These are phyloP conservation scores for Lithophane ornitopus DNA, from an alignment of 2,888 invertebrate genomes.

Conservation along the genomic window DNA sequence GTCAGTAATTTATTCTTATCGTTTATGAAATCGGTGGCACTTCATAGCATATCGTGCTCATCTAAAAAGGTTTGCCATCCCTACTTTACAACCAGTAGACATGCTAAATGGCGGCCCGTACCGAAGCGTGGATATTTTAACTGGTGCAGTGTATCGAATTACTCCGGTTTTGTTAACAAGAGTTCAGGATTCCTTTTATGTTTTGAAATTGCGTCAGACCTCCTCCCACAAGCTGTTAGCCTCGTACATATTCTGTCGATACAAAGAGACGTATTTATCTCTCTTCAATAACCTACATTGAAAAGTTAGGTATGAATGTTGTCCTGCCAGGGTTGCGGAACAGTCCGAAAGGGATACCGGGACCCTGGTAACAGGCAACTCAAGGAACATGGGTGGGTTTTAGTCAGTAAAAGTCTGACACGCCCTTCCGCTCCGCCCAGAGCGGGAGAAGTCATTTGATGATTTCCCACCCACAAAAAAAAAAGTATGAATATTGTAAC, in stretches of 20 bases:
- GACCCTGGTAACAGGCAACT: too few species aligned
- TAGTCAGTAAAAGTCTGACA: too few species aligned
- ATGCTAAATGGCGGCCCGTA: constrained; percentile 29
- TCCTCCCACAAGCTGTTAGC: not conserved
- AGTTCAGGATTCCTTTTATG: constrained; percentile 18
- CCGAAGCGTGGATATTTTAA: constrained; percentile 6
- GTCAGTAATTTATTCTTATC: not conserved
- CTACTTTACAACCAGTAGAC: constrained; percentile 16
- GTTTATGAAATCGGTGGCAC: not conserved
- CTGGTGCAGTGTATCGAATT: constrained; percentile 4
- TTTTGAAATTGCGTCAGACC: constrained; percentile 22
- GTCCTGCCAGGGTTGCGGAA: too few species aligned
- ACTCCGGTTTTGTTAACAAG: constrained; percentile 8
- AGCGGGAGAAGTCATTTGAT: too few species aligned
- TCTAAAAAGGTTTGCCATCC: constrained; percentile 2
- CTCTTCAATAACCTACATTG: not conserved
- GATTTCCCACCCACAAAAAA: too few species aligned
- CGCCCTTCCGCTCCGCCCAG: too few species aligned
- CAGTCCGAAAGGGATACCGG: too few species aligned
- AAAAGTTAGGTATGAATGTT: constrained; percentile 8
- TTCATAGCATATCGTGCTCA: not conserved
- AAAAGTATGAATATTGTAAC: constrained; percentile 1
- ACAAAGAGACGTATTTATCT: constrained; percentile 13
- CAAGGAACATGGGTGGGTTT: too few species aligned
- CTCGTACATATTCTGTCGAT: not conserved